Percentiles rank a stretch among this genome's conserved stretches.
These are phyloP conservation scores for Oryzias melastigma DNA, from an alignment of 2,113 vertebrate genomes.

Conservation along the genomic window DNA sequence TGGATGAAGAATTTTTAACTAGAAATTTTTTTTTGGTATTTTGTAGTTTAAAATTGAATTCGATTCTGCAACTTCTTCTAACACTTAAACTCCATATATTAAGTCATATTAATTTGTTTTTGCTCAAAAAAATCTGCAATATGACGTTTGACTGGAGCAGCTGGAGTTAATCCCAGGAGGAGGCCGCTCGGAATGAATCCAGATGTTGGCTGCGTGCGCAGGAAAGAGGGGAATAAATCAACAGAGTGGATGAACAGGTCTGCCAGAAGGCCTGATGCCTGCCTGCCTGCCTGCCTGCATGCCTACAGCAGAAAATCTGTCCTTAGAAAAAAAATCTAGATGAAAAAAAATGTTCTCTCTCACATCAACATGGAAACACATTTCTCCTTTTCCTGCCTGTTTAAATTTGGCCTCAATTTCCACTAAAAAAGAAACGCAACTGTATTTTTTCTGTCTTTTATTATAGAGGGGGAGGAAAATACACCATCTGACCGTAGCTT, in stretches of 20 bases:
- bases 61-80: no score
- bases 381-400: neutral
- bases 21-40: no score
- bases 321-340: neutral
- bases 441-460: conserved; percentile 69
- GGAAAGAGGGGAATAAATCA: neutral
- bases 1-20: no score
- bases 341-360: no score
- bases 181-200: conserved; percentile 18
- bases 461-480: conserved; percentile 71
- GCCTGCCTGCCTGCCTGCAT: conserved; percentile 20
- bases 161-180: neutral
- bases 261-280: conserved; percentile 23
- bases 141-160: neutral
- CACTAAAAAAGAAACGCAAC: conserved; percentile 25
- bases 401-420: neutral
- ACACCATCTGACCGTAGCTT: conserved; percentile 61
- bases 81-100: no score
- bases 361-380: no score
- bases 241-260: conserved; percentile 38
- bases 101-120: no score
- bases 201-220: conserved; percentile 35
- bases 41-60: no score
- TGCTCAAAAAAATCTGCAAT: neutral
- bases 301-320: conserved; percentile 46